Evolutionary conservation across 2,797 vertebrate species (phyloP).

Genomic region (Phaenicophaeus curvirostris): DNA sequence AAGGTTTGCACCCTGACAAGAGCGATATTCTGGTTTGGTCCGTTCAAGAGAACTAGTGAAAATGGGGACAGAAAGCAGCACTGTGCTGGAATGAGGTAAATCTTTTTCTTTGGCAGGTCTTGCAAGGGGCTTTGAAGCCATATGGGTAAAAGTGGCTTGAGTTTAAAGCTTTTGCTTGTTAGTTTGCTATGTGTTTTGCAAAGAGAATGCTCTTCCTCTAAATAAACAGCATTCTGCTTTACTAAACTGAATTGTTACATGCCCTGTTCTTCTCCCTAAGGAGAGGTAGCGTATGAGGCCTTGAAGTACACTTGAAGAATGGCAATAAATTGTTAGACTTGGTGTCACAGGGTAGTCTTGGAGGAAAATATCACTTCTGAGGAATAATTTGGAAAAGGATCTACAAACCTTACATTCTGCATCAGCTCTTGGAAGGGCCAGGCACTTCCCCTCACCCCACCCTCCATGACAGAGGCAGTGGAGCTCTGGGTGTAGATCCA

Average conservation of each 20-base stretch:
- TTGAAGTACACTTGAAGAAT: neutral
- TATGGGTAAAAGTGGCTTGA: neutral
- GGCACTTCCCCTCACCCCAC: accelerated
- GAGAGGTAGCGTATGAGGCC: neutral
- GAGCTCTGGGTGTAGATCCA: neutral
- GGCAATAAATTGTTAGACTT: neutral
- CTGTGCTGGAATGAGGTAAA: neutral
- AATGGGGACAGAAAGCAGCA: neutral
- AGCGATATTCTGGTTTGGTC: neutral
- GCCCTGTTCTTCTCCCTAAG: neutral
- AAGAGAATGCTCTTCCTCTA: neutral
- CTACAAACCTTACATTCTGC: neutral
- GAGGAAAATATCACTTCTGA: neutral
- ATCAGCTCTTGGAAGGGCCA: neutral
- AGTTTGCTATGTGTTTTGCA: neutral
- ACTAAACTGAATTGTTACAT: neutral
- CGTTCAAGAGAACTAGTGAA: neutral
- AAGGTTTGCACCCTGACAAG: neutral
- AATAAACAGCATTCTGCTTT: neutral
- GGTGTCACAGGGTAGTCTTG: neutral
- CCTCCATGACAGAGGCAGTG: accelerated
- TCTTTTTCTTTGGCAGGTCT: neutral
- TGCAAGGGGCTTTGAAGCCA: neutral
- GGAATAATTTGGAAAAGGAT: neutral
- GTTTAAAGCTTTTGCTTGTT: neutral